Conservation (phyloP, 2,797 vertebrate species). For the Chrysocyon brachyurus region DNA sequence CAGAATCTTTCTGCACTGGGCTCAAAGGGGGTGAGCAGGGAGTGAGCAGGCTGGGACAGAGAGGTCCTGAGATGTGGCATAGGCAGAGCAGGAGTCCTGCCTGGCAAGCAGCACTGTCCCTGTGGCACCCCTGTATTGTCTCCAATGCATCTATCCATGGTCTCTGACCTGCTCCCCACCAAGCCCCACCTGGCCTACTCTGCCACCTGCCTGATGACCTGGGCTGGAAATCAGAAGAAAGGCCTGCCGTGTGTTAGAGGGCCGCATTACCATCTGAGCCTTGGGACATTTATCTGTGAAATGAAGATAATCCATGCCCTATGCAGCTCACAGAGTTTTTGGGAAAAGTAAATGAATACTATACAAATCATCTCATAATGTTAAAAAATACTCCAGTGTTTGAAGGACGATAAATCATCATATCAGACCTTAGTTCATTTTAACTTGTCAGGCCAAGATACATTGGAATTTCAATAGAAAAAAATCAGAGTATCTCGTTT, state of each 20-base stretch:
- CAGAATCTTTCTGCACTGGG: background rate
- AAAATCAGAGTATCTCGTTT: background rate
- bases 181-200: background rate
- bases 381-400: background rate
- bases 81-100: background rate
- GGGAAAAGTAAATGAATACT: background rate
- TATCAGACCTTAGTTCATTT: background rate
- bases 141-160: background rate
- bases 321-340: background rate
- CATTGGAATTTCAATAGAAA: background rate
- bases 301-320: background rate
- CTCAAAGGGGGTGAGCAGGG: background rate
- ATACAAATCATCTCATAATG: background rate
- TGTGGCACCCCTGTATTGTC: background rate
- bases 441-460: background rate
- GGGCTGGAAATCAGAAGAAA: background rate
- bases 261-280: background rate
- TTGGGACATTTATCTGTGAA: background rate
- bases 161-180: background rate
- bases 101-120: background rate
- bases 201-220: background rate
- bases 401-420: background rate
- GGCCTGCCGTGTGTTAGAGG: accelerated
- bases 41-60: background rate
- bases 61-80: background rate